These are phyloP conservation scores for Dendrocincla tyrannina DNA, from an alignment of 2,797 vertebrate species.

Conservation along the genomic window DNA sequence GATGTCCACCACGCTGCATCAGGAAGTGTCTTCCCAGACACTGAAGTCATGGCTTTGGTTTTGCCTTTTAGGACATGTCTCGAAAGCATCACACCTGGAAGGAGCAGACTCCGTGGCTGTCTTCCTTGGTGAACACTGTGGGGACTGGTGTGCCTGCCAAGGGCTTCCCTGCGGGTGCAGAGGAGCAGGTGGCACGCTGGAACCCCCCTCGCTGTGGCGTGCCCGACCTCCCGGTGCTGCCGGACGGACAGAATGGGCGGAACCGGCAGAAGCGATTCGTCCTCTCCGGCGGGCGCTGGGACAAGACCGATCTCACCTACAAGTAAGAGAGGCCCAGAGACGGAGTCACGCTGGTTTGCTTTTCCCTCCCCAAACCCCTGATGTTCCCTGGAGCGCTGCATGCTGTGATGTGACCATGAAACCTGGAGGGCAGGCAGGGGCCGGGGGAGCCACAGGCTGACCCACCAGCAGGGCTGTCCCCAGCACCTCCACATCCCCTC, in stretches of 20 bases:
- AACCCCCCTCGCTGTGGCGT: constrained; percentile 84
- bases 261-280: constrained; percentile 86
- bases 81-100: constrained; percentile 48
- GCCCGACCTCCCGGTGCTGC: constrained; percentile 75
- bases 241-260: constrained; percentile 35
- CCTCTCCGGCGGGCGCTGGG: constrained; percentile 84
- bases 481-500: neutral
- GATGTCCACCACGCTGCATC: fast-evolving
- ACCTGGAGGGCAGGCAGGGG: neutral
- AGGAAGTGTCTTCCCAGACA: neutral
- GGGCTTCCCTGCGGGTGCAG: neutral
- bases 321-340: constrained; percentile 72
- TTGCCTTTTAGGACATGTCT: constrained; percentile 37
- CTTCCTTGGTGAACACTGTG: neutral
- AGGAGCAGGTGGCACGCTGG: neutral
- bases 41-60: neutral
- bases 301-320: constrained; percentile 89
- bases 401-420: neutral
- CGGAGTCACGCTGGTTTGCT: neutral
- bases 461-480: neutral
- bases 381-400: fast-evolving
- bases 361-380: neutral
- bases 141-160: neutral
- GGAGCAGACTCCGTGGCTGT: constrained; percentile 43
- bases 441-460: neutral